phyloP scores from a whole-genome alignment of 2,797 vertebrate genomes.

The Aplochiton taeniatus region DNA sequence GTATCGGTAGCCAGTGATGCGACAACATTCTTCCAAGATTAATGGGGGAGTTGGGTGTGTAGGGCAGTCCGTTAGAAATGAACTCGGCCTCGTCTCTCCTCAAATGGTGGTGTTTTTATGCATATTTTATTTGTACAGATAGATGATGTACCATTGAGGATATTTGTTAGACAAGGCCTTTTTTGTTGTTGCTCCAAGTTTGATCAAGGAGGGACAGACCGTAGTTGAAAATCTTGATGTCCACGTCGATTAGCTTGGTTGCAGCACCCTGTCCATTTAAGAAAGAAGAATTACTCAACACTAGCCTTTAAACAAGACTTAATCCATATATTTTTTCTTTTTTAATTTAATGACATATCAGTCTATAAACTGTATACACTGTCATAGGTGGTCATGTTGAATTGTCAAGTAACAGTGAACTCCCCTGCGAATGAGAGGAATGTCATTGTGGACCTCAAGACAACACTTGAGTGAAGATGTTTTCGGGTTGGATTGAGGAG shows the following conservation, averaged over 20 bases:
- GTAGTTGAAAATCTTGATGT: constrained; percentile 30
- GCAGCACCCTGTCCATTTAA: constrained; percentile 38
- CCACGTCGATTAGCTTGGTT: constrained; percentile 48
- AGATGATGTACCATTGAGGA: constrained; percentile 57
- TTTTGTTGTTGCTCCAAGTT: constrained; percentile 55
- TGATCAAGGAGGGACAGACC: constrained; percentile 39
- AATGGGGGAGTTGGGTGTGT: constrained; percentile 36
- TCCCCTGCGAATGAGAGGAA: no score
- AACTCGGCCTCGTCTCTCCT: constrained; percentile 53
- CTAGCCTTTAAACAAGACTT: constrained; percentile 49
- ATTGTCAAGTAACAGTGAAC: no score
- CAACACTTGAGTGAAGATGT: constrained; percentile 23
- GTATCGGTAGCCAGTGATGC: constrained; percentile 35
- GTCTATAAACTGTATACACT: constrained; percentile 39
- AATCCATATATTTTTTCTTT: constrained; percentile 63
- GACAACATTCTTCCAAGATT: constrained; percentile 64
- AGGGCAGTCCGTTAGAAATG: constrained; percentile 27
- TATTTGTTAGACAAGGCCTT: constrained; percentile 58
- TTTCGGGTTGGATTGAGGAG: constrained; percentile 24
- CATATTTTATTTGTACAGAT: constrained; percentile 75
- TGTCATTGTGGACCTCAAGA: constrained; percentile 34
- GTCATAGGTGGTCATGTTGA: constrained; percentile 30
- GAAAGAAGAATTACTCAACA: constrained; percentile 44
- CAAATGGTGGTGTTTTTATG: constrained; percentile 47
- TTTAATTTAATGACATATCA: constrained; percentile 69